Base-by-base conservation (phyloP, 2,797 vertebrate species). In the Gymnothorax reevesii region DNA sequence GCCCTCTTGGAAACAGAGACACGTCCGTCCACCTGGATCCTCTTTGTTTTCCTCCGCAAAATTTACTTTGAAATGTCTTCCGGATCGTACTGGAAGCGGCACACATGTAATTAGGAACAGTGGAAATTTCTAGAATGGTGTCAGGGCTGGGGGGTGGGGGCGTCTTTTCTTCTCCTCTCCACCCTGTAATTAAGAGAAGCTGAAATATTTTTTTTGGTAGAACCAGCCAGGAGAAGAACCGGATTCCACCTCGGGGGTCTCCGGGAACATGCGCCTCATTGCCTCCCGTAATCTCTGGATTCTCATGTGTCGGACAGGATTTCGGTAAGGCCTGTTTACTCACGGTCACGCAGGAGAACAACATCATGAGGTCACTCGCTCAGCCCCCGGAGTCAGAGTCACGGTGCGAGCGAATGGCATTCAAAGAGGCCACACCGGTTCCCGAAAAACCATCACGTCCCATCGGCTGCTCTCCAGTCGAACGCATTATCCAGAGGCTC, bases 1-100 rank as follows among this genome's bases (percentile, higher is more conserved):
- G 89, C 90, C 91, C 88, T 93, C 92, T 92, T 93, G 90, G 92
- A 92, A 91, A 91, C 33, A 42, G 90, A 92, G 86, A 89, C 90
- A 89, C 89, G 90, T 92, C 90, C 93, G 90, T 92, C 89, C 92
- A 94, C 93, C 92, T 93, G 92, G 94, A 90, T 90, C 91, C 88
- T 92, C 89, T 49, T 79, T 54, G 49, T 79, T 79, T 66, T 75
- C 88, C 86, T 83, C 88, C 89, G 86, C 90, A 94, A 88, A 93
- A 91, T 92, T 91, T 93, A 92, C 92, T 90, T 89, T 89, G 88
- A 92, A 90, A 92, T 93, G 91, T 90, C 84, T 57, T 71, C 60
- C 62, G 8, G 87, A 91, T 91, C 90, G 92, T 90, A 88, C 91
- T 83, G 82, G 86, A 75, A 92, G 89, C 83, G 2, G 33, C 87